These are phyloP conservation scores for Coturnix japonica DNA, from an alignment of 2,113 vertebrate genomes.

Conservation along the genomic window DNA sequence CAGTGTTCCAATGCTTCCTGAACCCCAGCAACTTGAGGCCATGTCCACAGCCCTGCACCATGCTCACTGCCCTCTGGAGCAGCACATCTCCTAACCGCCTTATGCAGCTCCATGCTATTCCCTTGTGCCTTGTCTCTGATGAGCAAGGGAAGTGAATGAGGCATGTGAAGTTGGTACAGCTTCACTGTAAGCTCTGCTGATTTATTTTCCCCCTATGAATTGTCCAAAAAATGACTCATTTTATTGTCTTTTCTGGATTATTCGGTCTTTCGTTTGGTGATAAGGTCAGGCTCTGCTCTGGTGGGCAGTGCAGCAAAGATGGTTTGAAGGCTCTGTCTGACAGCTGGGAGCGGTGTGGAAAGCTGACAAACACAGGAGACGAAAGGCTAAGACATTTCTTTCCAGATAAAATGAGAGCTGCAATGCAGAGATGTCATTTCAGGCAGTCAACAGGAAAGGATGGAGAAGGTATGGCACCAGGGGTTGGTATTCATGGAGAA, in stretches of 20 bases:
- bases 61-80: too few relatives aligned
- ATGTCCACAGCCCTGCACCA: not conserved
- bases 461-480: not conserved
- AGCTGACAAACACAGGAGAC: not conserved
- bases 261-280: not conserved
- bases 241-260: not conserved
- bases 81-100: too few relatives aligned
- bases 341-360: not conserved
- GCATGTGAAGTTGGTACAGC: fast-evolving
- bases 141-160: not conserved
- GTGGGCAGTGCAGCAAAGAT: not conserved
- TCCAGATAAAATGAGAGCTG: not conserved
- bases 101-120: not conserved
- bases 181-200: not conserved
- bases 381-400: not conserved
- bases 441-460: not conserved
- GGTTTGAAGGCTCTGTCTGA: not conserved
- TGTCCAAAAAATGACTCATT: not conserved
- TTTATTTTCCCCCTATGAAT: not conserved
- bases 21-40: not conserved
- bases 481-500: not conserved
- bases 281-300: not conserved
- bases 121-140: not conserved
- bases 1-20: not conserved
- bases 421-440: not conserved